Evolutionary conservation across 2,888 invertebrate genomes (phyloP), one percentile per base, ranked within the genome.

Genomic region (Drosophila ezoana): DNA sequence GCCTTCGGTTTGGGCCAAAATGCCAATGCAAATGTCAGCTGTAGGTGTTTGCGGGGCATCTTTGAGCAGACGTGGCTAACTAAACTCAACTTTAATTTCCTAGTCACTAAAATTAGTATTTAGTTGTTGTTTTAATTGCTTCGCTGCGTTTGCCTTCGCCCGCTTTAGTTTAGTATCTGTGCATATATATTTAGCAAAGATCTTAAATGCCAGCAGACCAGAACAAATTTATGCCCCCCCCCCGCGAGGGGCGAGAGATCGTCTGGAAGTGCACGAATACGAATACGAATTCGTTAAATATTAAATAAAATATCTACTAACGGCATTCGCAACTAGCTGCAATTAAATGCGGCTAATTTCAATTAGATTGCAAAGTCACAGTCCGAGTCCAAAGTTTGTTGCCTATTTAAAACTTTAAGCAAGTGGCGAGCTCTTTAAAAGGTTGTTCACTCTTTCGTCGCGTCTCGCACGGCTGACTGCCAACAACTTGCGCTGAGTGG

Each of bases 211-310:
- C 87, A 79, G 32, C 85, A 89, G 86, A 86, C 89, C 89, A 72
- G 73, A 89, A 86, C 89, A 71, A 87, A 87, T 89, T 72, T 76
- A 89, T 84, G 74, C 84, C 66, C 51, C 44, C 47, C 53, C 63
- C 37, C 13, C 43, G 37, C 14, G 33, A 53, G 57, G 32, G 23
- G 52, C 16, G 20, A 43, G 35, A 38, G 57, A 35, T 8, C 23
- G 56, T 58, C 62, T 73, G 56, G 57, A 73, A 53, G 64, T 40
- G 40, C 41, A 51, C 61, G 49, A 23, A 43, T 59, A 9, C 18
- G 41, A 32, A 52, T 52, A 13, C 0, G 5, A 14, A 52, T 59
- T 28, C 28, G 28, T 28, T 28, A 2, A 28, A 23, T 53, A 35
- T 28, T 56, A 47, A 32, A 47, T 14, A 53, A 49, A 32, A 49